Base-by-base conservation (phyloP, 2,888 invertebrate species). In the Drosophila robusta region DNA sequence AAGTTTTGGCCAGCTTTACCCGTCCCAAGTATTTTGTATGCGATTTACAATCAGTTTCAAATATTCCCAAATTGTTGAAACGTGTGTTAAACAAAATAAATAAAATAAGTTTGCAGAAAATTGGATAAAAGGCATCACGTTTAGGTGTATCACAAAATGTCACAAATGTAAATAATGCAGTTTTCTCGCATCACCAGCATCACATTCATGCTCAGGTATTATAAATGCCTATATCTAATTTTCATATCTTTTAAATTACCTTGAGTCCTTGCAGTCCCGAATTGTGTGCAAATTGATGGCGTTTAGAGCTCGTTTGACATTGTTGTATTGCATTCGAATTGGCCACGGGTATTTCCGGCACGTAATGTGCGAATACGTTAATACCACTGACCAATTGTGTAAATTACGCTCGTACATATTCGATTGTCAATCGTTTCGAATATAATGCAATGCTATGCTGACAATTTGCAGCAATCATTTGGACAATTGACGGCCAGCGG, bases 391-490 rank as follows among this genome's bases (percentile, higher is more conserved):
- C 22, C 56, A 60, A 57, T 67, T 75, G 62, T 38, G 38, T 41
- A 60, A 50, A 60, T 57, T 24, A 46, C 32, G 16, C 26, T 38
- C 22, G 8, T 42, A 38, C 64, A 60, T 60, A 69, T 68, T 78
- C 64, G 75, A 75, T 75, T 61, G 50, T 14, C 66, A 52, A 60
- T 50, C 57, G 41, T 34, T 50, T 34, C 44, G 29, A 44, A 50
- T 67, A 44, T n/a, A 4, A 9, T 11, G 12, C 42, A 45, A 24
- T 44, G 42, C 32, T 12, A 45, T 54, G 39, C 46, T 58, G 77
- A 51, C 73, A 75, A 76, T 71, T 78, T 71, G 57, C 57, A 45
- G 50, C 75, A 77, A 78, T 78, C 63, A 57, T 32, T 66, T 45
- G 45, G 47, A 57, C 55, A 51, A 52, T 32, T 58, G 69, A 36